Percentiles rank a stretch among this genome's conserved stretches.
These are phyloP conservation scores for Pectinophora gossypiella DNA, from an alignment of 1,140 invertebrate species.

Conservation along the genomic window DNA sequence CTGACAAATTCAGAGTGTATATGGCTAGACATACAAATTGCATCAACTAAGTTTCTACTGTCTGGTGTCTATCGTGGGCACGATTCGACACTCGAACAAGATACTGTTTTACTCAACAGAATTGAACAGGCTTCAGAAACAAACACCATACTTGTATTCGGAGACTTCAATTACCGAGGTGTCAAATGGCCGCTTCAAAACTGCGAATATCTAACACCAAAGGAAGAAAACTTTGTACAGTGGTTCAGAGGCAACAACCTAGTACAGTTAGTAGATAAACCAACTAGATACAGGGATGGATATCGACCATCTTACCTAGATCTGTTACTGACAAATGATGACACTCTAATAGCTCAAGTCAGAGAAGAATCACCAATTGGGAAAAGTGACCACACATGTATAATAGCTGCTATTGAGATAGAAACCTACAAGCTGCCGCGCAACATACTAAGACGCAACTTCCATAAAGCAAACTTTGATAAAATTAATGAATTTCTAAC, in stretches of 20 bases:
- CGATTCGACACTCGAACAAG: slow-evolving; percentile 3
- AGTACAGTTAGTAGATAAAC: not conserved
- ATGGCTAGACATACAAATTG: not conserved
- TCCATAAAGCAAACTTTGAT: not conserved
- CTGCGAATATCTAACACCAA: not conserved
- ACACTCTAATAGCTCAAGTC: not conserved
- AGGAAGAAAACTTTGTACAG: slow-evolving; percentile 3
- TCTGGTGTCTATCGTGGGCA: not conserved
- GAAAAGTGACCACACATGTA: slow-evolving; percentile 6
- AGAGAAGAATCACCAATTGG: not conserved
- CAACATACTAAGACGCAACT: not conserved
- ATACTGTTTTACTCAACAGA: not conserved
- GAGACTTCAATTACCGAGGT: not conserved
- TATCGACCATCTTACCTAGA: slow-evolving; percentile 6
- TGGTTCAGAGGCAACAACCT: slow-evolving; percentile 4
- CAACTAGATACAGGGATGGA: not conserved
- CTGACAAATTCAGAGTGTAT: not conserved
- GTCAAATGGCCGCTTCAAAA: slow-evolving; percentile 2
- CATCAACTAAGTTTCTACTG: not conserved
- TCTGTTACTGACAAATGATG: slow-evolving; percentile 1
- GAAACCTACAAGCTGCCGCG: not conserved
- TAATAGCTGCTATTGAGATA: not conserved
- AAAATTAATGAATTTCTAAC: slow-evolving; percentile 2
- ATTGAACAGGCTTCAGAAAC: not conserved
- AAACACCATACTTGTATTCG: not conserved